Evolutionary conservation across 2,113 vertebrate species (phyloP).

Genomic region (Symphodus melops): DNA sequence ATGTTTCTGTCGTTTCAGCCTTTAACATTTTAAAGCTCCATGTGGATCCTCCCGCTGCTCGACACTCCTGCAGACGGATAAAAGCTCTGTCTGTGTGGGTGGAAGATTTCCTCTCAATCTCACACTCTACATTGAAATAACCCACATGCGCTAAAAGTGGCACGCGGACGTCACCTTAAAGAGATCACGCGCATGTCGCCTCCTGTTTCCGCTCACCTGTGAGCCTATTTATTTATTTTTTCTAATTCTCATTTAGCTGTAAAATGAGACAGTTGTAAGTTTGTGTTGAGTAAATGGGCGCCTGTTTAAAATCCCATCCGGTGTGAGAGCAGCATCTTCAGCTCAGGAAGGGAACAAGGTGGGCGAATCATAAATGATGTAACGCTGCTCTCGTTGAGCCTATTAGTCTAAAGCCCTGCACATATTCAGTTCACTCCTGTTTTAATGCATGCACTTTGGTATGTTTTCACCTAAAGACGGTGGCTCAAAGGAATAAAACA

Average conservation of each 20-base stretch:
- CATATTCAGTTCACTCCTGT: background rate
- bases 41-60: background rate
- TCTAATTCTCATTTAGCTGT: background rate
- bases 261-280: too few species aligned
- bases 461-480: background rate
- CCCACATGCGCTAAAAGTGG: background rate
- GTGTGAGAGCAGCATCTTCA: background rate
- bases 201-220: slow-evolving; percentile 26
- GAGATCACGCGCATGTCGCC: background rate
- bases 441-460: background rate
- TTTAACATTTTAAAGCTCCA: too few species aligned
- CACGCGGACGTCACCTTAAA: background rate
- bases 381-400: slow-evolving; percentile 60
- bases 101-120: background rate
- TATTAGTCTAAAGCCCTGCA: slow-evolving; percentile 44
- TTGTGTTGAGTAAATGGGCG: background rate
- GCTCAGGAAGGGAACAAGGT: slow-evolving; percentile 10
- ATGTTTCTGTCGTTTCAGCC: too few species aligned
- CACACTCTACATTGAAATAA: background rate
- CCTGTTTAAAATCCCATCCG: background rate
- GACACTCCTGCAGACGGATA: background rate
- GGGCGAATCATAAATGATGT: slow-evolving; percentile 52
- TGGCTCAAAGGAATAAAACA: background rate
- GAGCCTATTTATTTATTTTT: slow-evolving; percentile 6
- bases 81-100: too few species aligned